Base-by-base conservation (phyloP, 2,888 invertebrate genomes). In the Scaptodrosophila latifasciaeformis region DNA sequence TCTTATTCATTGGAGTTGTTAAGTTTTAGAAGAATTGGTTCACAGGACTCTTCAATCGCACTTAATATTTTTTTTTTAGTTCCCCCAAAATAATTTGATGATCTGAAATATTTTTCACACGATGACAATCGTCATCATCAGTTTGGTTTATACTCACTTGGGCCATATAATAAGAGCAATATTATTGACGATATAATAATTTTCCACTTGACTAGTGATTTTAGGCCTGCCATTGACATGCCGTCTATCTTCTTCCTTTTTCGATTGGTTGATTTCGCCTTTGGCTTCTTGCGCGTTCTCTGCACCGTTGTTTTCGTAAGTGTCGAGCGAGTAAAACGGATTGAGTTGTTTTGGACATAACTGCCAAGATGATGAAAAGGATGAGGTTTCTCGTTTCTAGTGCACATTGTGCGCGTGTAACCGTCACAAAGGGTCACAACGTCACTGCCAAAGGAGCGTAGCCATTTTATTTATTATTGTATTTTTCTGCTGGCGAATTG, bases 181-280 rank as follows among this genome's bases (percentile, higher is more conserved):
- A 85, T 82, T 81, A 85, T 84, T 78, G 84, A 83, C 79, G 83
- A 82, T 76, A 82, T 77, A 72, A 84, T 82, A 80, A 84, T 83
- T 83, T 83, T 84, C 85, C 85, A 85, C 82, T 82, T 83, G 78
- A 83, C 71, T 80, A 79, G 81, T 63, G 83, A 77, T 69, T 72
- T 71, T 56, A 58, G 66, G 59, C 74, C 71, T 69, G 75, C 62
- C 59, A 63, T 49, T 45, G 76, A 67, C 59, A 64, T 62, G 58
- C 72, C 80, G 59, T 76, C 72, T 65, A 72, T 76, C 71, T 76
- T 76, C 71, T 65, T 71, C 52, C 80, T 71, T 54, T 76, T 79
- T 13, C 71, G 68, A 61, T 68, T 79, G 60, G 69, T 71, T 47
- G 75, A 54, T 71, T 62, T 74, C 17, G 17, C 2, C 9, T 48